Conservation (phyloP, 2,113 vertebrate genomes). For the Erpornis zantholeuca region DNA sequence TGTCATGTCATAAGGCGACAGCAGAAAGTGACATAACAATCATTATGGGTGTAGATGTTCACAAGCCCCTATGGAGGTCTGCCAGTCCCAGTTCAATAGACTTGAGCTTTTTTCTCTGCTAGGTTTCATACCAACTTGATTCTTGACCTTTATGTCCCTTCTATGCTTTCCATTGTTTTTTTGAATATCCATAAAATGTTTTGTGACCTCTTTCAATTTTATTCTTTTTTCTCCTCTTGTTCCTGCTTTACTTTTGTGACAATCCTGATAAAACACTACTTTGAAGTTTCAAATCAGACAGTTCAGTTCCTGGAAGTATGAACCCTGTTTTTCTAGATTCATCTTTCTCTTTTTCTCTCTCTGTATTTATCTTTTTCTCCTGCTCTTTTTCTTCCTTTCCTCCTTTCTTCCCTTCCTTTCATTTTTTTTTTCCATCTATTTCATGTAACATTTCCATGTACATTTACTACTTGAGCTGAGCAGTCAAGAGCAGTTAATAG, state of each 20-base stretch:
- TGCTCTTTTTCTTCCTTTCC: background rate
- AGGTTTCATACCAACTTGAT: background rate
- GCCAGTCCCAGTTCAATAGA: background rate
- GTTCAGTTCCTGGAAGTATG: background rate
- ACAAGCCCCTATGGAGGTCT: background rate
- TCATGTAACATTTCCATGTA: background rate
- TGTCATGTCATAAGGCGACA: background rate
- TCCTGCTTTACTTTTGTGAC: background rate
- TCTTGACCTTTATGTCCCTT: background rate
- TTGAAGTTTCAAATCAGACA: background rate
- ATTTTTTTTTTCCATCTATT: background rate
- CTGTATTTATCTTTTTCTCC: background rate
- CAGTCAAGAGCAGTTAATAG: conserved; percentile 8
- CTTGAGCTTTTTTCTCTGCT: background rate
- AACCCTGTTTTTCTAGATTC: background rate
- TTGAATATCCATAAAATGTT: background rate
- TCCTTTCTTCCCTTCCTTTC: background rate
- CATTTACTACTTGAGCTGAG: background rate
- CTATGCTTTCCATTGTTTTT: background rate
- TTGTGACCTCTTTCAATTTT: background rate
- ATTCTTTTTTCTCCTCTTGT: background rate
- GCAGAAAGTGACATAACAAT: background rate
- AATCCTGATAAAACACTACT: background rate
- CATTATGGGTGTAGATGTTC: background rate
- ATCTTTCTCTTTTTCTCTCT: background rate